These are phyloP conservation scores for Pantelozetes paolii DNA, from an alignment of 2,888 invertebrate genomes.

Conservation along the genomic window DNA sequence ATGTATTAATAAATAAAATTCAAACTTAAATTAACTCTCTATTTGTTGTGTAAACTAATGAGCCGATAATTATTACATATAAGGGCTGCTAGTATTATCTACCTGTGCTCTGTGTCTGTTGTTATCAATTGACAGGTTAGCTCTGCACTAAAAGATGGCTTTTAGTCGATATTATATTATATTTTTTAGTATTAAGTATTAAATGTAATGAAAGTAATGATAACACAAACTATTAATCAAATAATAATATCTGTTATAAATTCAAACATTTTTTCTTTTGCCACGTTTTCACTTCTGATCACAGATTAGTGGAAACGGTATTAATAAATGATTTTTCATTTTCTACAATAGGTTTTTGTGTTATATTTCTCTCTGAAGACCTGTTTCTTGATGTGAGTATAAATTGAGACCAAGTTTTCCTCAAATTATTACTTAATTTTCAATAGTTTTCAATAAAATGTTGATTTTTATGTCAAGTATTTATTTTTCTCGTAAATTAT, in stretches of 20 bases:
- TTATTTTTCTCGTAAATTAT: background rate
- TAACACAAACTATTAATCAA: conserved; percentile 10
- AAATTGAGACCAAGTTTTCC: too few relatives aligned
- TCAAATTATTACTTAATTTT: too few relatives aligned
- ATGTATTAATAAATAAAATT: too few relatives aligned
- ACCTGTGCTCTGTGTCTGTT: background rate
- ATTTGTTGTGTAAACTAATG: too few relatives aligned
- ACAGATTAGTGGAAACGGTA: background rate
- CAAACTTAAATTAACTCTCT: too few relatives aligned
- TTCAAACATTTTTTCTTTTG: background rate
- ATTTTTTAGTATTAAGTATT: background rate
- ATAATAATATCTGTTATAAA: background rate
- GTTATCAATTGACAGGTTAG: conserved; percentile 1
- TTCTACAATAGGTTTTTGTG: background rate
- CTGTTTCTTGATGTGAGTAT: too few relatives aligned
- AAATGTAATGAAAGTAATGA: background rate
- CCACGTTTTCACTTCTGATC: background rate
- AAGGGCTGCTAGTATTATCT: background rate
- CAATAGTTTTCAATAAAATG: too few relatives aligned
- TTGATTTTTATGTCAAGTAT: background rate
- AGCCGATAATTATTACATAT: background rate
- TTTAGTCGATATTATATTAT: background rate
- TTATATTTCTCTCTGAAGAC: background rate
- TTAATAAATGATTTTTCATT: background rate
- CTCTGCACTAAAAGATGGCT: conserved; percentile 7